These are phyloP conservation scores for Chelon auratus DNA, from an alignment of 2,797 vertebrate species.

Conservation along the genomic window DNA sequence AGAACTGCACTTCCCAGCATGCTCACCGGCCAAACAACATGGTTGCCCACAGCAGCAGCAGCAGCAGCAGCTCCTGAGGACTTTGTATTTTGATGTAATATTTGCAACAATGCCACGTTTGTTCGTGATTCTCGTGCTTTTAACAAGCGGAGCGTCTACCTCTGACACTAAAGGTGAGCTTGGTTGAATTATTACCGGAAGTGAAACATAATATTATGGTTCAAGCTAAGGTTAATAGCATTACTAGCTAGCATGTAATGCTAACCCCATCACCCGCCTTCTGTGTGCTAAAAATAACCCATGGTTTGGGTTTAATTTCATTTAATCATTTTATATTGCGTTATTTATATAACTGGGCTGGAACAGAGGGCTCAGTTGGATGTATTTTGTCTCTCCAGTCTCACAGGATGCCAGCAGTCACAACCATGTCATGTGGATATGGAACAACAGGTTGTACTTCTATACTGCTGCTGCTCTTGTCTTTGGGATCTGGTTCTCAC, in stretches of 20 bases:
- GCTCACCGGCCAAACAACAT: constrained; percentile 57
- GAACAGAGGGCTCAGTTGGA: neutral
- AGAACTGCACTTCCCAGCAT: constrained; percentile 73
- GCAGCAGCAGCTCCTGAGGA: constrained; percentile 7
- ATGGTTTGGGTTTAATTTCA: neutral
- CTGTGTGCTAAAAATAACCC: neutral
- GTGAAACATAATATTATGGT: neutral
- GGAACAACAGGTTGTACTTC: constrained; percentile 90
- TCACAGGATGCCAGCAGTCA: constrained; percentile 70
- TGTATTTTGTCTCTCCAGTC: constrained; percentile 21
- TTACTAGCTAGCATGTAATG: constrained; percentile 33
- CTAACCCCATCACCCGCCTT: constrained; percentile 10
- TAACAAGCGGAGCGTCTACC: neutral
- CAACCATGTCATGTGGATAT: constrained; percentile 79
- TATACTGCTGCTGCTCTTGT: constrained; percentile 87
- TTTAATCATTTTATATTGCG: neutral
- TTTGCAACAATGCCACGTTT: constrained; percentile 43
- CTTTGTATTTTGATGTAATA: neutral
- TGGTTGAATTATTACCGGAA: rapidly evolving
- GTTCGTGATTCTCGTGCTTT: neutral
- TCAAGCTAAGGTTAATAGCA: neutral
- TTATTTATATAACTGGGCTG: neutral
- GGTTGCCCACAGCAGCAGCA: constrained; percentile 28
- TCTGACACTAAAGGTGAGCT: constrained; percentile 62
- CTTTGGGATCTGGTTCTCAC: constrained; percentile 86